A percentile compares a stretch with the other conserved stretches of the same genome.
Evolutionary conservation across 2,888 invertebrate genomes (phyloP).

Genomic region (Strigamia crassipes): DNA sequence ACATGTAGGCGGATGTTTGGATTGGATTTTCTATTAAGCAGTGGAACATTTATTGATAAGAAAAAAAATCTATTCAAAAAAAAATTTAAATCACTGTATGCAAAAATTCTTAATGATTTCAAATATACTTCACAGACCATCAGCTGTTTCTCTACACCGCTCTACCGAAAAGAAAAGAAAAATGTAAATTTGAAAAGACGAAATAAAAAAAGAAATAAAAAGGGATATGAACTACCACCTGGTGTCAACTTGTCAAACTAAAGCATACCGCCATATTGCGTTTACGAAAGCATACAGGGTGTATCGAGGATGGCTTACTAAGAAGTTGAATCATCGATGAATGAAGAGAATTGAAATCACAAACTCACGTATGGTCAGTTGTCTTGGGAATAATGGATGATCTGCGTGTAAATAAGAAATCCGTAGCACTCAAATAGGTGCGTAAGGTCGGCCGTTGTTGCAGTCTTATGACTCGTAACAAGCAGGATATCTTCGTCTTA

Average conservation of each 20-base stretch:
- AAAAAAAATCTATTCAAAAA: neutral
- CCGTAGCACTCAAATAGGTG: neutral
- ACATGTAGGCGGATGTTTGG: neutral
- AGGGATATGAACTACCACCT: constrained; percentile 4
- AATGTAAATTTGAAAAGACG: neutral
- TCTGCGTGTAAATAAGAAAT: neutral
- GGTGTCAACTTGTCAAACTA: constrained; percentile 29
- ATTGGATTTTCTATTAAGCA: neutral
- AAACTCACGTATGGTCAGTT: neutral
- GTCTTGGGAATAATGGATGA: neutral
- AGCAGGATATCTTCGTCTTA: constrained; percentile 29
- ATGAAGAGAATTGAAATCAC: constrained; percentile 1
- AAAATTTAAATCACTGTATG: neutral
- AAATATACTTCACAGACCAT: neutral
- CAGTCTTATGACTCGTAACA: neutral
- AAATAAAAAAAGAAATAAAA: neutral
- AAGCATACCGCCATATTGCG: constrained; percentile 13
- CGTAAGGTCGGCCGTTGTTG: constrained; percentile 1
- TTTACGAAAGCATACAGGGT: constrained; percentile 33
- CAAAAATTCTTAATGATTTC: neutral
- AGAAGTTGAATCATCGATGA: constrained; percentile 29
- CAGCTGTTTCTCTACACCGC: neutral
- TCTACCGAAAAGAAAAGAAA: neutral
- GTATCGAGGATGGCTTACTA: constrained; percentile 31
- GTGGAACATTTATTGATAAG: neutral